Evolutionary conservation across 2,888 invertebrate species (phyloP), one percentile per base, ranked within the genome.

Genomic region (Gibbula magus): DNA sequence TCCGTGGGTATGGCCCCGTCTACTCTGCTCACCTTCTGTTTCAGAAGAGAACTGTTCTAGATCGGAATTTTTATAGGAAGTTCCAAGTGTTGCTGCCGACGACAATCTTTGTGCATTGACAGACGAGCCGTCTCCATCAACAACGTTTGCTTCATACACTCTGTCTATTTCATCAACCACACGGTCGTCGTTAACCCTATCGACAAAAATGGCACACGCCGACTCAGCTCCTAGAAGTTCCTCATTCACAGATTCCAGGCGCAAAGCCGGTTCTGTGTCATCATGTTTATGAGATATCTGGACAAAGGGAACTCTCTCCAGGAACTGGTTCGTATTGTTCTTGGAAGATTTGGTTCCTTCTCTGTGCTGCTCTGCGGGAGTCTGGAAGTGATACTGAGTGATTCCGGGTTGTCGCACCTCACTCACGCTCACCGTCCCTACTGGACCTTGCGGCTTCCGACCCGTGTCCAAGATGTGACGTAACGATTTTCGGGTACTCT

Each of bases 71-170:
- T 29, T 61, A 61, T 25, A 61, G 13, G 74, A 45, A 16, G 74
- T 74, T 10, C 74, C 74, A 1, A 74, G 52, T n/a, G 74, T 74
- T 4, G 74, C 74, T 51, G 74, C 74, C n/a, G 74, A 74, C 22
- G 74, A 74, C 74, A 74, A 51, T 22, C 74, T 39, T 16, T 74
- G 39, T 8, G 74, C 74, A 45, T 51, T 20, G 7, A 74, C 20
- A 4, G 74, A 74, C 18, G 74, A 39, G 13, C 22, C 25, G 10
- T 51, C 74, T 25, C n/a, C n/a, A 16, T 74, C 74, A 45, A 45
- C 25, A 16, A 61, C 61, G 2, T 61, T 29, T 13, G 4, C 22
- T 10, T 61, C 61, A 2, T 61, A 25, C 29, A 16, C 22, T 25
- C 29, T 29, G 18, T 61, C 61, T 29, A 29, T 29, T 61, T 61